Evolutionary conservation across 2,113 vertebrate species (phyloP).

Genomic region (Lampris incognitus): DNA sequence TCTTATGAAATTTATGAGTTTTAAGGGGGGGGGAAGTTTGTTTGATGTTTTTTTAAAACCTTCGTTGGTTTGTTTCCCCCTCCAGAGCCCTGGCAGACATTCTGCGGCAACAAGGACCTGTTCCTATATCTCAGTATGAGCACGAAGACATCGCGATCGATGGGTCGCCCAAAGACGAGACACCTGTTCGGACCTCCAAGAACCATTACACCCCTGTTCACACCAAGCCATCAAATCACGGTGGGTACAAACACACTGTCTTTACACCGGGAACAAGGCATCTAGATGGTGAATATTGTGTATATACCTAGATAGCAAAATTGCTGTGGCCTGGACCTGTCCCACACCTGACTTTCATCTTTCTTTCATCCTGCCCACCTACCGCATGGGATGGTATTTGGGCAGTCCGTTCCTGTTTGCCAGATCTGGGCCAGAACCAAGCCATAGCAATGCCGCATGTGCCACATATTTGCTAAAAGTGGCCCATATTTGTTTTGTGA

Average conservation of each 20-base stretch:
- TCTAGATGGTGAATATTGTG: background rate
- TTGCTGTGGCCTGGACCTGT: no score
- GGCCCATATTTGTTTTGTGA: no score
- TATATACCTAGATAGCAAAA: no score
- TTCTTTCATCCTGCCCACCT: background rate
- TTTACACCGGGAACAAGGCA: background rate
- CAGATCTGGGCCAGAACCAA: no score
- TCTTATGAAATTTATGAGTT: background rate
- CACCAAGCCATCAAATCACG: constrained; percentile 87
- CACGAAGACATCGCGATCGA: constrained; percentile 92
- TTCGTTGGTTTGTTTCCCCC: constrained; percentile 38
- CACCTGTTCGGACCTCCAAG: constrained; percentile 91
- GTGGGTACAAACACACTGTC: constrained; percentile 65
- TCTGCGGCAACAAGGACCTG: constrained; percentile 94
- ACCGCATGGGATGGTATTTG: background rate
- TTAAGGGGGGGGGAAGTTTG: constrained; percentile 10
- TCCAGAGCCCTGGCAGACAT: constrained; percentile 97
- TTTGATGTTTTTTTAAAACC: background rate
- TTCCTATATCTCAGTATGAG: constrained; percentile 93
- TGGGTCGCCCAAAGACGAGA: constrained; percentile 95
- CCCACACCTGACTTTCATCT: no score
- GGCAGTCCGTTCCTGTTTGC: no score
- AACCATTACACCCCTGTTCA: constrained; percentile 97
- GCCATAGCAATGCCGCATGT: no score
- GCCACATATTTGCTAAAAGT: no score